These are phyloP conservation scores for Holothuria scabra DNA, from an alignment of 53 echinoderm and acorn worm genomes.

Conservation along the genomic window DNA sequence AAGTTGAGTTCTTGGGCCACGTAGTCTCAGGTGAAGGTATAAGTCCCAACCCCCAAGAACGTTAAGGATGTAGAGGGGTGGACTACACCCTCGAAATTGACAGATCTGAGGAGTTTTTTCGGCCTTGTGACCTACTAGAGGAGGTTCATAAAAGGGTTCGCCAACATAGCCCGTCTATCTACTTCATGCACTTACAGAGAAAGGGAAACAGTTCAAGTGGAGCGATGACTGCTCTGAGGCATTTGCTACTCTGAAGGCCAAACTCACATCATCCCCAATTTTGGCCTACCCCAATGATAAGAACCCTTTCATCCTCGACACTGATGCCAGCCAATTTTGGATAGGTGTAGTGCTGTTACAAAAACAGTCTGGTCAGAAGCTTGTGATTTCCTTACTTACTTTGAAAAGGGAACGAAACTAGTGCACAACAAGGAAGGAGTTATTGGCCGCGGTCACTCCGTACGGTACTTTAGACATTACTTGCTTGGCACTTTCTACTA, in stretches of 20 bases:
- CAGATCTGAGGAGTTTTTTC: too few species aligned
- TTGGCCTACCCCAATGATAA: too few species aligned
- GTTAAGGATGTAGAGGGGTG: too few species aligned
- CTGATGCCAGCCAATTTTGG: too few species aligned
- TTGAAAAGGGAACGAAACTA: not conserved
- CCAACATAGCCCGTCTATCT: not conserved
- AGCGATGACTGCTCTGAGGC: slow-evolving; percentile 1
- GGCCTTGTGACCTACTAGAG: not conserved
- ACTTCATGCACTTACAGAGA: slow-evolving; percentile 17
- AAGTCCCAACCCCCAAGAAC: too few species aligned
- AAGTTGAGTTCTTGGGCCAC: too few species aligned
- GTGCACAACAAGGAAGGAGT: not conserved
- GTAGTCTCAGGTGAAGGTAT: too few species aligned
- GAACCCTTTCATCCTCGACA: too few species aligned
- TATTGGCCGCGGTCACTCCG: not conserved
- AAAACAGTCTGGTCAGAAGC: too few species aligned
- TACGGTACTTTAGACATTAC: not conserved
- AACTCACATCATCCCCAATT: too few species aligned
- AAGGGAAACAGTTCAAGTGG: slow-evolving; percentile 7
- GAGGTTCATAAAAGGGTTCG: not conserved
- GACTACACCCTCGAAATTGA: too few species aligned
- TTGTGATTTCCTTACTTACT: slow-evolving; percentile 4
- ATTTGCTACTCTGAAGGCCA: not conserved
- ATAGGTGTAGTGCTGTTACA: too few species aligned
- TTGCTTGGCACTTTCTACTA: slow-evolving; percentile 5